These are phyloP conservation scores for Drosophila demipolita DNA, from an alignment of 2,888 invertebrate genomes.

Conservation along the genomic window DNA sequence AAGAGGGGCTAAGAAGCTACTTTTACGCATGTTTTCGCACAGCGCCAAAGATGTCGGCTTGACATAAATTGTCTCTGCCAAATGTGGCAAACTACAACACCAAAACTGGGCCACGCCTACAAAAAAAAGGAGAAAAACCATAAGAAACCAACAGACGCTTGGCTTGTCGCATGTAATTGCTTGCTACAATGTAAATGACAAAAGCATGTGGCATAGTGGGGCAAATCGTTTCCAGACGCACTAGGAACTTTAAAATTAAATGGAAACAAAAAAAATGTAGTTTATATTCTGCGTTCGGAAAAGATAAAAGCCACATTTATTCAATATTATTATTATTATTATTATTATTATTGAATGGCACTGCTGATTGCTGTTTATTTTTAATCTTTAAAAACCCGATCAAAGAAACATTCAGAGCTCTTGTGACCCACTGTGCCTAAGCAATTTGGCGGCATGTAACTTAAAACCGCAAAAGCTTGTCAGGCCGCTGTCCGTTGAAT, in stretches of 20 bases:
- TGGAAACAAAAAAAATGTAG: background rate
- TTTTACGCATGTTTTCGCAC: slow-evolving; percentile 80
- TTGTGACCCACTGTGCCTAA: slow-evolving; percentile 56
- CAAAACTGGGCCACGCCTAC: slow-evolving; percentile 77
- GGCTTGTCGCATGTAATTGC: slow-evolving; percentile 77
- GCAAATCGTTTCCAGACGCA: background rate
- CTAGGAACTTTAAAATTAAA: background rate
- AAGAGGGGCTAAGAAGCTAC: slow-evolving; percentile 51
- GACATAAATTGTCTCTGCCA: slow-evolving; percentile 76
- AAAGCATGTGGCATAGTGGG: slow-evolving; percentile 67
- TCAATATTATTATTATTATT: background rate
- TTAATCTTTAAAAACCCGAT: background rate
- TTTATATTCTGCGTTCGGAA: too few species aligned
- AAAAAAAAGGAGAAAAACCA: slow-evolving; percentile 52
- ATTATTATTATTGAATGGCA: background rate
- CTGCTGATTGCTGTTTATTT: background rate
- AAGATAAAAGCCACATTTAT: background rate
- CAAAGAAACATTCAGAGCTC: background rate
- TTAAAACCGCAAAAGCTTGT: slow-evolving; percentile 79
- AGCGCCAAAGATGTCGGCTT: slow-evolving; percentile 71
- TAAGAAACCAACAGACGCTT: slow-evolving; percentile 65
- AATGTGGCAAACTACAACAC: slow-evolving; percentile 74
- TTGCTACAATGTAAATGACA: slow-evolving; percentile 79
- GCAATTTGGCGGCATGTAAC: slow-evolving; percentile 70
- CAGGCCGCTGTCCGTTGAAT: slow-evolving; percentile 23